Evolutionary conservation across 1,140 invertebrate genomes (phyloP), one percentile per base, ranked within the genome.

Genomic region (Scaptodrosophila lebanonensis): DNA sequence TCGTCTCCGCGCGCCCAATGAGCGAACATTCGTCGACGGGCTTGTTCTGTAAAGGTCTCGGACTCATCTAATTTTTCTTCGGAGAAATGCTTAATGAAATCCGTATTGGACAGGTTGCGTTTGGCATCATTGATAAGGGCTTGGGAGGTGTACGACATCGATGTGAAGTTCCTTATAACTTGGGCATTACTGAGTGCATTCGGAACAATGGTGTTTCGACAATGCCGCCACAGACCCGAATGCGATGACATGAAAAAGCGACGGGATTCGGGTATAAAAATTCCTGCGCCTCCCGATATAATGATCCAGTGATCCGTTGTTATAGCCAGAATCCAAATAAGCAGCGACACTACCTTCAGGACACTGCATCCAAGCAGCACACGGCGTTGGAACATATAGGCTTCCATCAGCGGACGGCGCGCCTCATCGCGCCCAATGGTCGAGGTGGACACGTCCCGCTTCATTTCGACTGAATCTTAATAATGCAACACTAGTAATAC

Each of bases 221-320:
- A 94, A 30, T 91, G 90, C 36, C 90, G 89, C 92, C 93, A 94
- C 1, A 94, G 87, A 0, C 93, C 93, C 5, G 90, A 90, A 53
- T 93, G 88, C 49, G 90, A 91, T 44, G 85, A 88, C 51, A 92
- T 86, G 40, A 92, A 90, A 63, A 89, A 91, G n/a, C 88, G 84
- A 4, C 88, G 65, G 27, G 88, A 90, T 47, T 87, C 86, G 0
- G 89, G 89, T 17, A 91, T 84, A 38, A 88, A 89, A 57, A 91
- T 89, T 66, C 91, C 91, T 91, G 79, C 32, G 86, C 88, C 89
- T 3, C 90, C 89, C 52, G 89, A 67, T 40, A 94, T 89, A 11
- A 90, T 89, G 44, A 92, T 91, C 94, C 93, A 95, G 71, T 92
- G 91, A 70, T 92, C 90, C 1, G 93, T 94, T 32, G 91, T 90